Evolutionary conservation across 2,113 vertebrate genomes (phyloP), one percentile per base, ranked within the genome.

Genomic region (Catharus fuscescens): DNA sequence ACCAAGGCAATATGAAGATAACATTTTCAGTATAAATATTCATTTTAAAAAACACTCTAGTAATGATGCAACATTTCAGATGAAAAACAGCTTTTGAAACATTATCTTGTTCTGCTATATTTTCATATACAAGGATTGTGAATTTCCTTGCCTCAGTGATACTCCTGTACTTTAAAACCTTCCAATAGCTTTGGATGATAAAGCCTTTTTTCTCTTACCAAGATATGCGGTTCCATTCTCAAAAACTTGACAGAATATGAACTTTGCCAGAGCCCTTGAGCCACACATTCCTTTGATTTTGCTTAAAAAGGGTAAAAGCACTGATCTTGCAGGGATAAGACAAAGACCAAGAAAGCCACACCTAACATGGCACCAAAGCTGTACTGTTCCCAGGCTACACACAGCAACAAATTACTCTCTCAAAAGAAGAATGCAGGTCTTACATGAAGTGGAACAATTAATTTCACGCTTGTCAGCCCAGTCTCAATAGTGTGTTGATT

Each of bases 361-460:
- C 95, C 94, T 95, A 92, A 96, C 69, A 89, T 45, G 59, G 95
- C 91, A 95, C 65, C 21, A 17, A 94, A 50, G 67, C 95, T 88
- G 93, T 91, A 82, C 94, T 86, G 94, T 97, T 92, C 97, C 94
- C 89, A 64, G 85, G 82, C 96, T 97, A 98, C 97, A 96, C 76
- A 93, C 96, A 59, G 97, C 98, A 98, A 98, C 98, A 99, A 99
- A 99, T 98, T 98, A 98, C 98, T 98, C 98, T 98, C 97, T 98
- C 97, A 98, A 98, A 99, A 98, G 98, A 99, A 98, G 97, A 98
- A 98, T 95, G 96, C 98, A 97, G 98, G 97, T 97, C 97, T 98
- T 98, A 99, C 98, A 98, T 98, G 98, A 98, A 99, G 98, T 99
- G 99, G 98, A 99, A 99, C 99, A 98, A 99, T 99, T 99, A 98